Conservation (phyloP, 2,888 invertebrate species). For the Andricus quercusramuli region DNA sequence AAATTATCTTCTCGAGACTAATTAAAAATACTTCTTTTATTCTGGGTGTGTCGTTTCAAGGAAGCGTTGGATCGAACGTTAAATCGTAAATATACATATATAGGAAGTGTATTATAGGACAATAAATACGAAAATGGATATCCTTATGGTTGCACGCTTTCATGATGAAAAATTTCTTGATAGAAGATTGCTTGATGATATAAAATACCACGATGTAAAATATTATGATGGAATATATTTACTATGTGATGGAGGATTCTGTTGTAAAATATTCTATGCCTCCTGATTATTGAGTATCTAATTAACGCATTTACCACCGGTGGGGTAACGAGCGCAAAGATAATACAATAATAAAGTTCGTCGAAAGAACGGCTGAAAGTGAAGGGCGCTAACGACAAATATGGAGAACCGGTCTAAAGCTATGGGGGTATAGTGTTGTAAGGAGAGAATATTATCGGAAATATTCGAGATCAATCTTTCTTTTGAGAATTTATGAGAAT, state of each 20-base stretch:
- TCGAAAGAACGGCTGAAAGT: constrained; percentile 22
- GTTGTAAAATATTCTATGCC: background rate
- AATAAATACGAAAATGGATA: constrained; percentile 21
- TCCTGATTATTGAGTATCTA: background rate
- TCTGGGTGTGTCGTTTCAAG: background rate
- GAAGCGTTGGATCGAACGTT: background rate
- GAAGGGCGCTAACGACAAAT: constrained; percentile 12
- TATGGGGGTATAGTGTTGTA: background rate
- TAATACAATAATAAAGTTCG: constrained; percentile 36
- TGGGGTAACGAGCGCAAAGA: constrained; percentile 11
- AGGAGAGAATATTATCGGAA: constrained; percentile 11
- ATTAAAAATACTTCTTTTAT: background rate
- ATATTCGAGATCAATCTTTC: background rate
- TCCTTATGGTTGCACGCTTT: constrained; percentile 11
- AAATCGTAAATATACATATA: background rate
- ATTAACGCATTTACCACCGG: background rate
- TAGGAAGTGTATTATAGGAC: constrained; percentile 28
- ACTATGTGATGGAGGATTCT: background rate
- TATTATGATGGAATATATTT: constrained; percentile 15
- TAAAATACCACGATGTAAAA: background rate
- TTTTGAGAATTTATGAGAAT: no score
- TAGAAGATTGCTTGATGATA: constrained; percentile 20
- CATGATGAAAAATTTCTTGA: constrained; percentile 10
- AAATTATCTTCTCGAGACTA: constrained; percentile 1
- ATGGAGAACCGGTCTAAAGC: constrained; percentile 5